Percentiles rank a stretch among this genome's conserved stretches.
These are phyloP conservation scores for Eufriesea mexicana DNA, from an alignment of 1,140 invertebrate species.

Conservation along the genomic window DNA sequence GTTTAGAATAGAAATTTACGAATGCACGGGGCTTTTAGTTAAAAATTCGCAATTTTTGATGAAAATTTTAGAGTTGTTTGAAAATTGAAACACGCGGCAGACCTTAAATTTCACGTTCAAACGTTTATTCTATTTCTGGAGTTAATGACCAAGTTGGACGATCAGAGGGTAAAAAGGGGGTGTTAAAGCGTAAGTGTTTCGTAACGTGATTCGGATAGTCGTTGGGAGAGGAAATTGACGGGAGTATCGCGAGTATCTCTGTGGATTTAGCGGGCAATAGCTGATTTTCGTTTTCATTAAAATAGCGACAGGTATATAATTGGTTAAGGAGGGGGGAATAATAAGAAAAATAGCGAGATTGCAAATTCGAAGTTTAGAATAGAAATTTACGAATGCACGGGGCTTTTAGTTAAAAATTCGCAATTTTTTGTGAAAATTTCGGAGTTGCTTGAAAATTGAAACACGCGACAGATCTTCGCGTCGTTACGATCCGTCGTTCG, in stretches of 20 bases:
- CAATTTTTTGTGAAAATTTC: background rate
- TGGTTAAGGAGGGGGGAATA: no score
- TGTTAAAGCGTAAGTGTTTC: constrained; percentile 11
- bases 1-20: background rate
- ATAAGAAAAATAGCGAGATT: background rate
- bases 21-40: no score
- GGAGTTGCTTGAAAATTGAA: background rate
- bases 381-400: background rate
- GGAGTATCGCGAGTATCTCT: background rate
- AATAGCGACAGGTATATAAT: no score
- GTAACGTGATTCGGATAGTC: background rate
- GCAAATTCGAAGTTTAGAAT: background rate
- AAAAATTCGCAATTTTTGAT: background rate
- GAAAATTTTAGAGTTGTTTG: background rate
- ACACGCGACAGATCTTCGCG: background rate
- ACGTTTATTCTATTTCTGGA: constrained; percentile 36
- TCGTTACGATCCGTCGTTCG: constrained; percentile 70
- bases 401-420: background rate
- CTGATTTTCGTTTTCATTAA: background rate
- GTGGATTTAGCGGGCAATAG: background rate
- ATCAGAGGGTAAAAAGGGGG: background rate
- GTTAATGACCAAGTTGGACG: background rate
- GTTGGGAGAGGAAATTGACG: background rate
- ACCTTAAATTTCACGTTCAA: constrained; percentile 44
- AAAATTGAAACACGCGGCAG: background rate